Conservation (phyloP, 2,113 vertebrate species). For the Pterocles gutturalis region DNA sequence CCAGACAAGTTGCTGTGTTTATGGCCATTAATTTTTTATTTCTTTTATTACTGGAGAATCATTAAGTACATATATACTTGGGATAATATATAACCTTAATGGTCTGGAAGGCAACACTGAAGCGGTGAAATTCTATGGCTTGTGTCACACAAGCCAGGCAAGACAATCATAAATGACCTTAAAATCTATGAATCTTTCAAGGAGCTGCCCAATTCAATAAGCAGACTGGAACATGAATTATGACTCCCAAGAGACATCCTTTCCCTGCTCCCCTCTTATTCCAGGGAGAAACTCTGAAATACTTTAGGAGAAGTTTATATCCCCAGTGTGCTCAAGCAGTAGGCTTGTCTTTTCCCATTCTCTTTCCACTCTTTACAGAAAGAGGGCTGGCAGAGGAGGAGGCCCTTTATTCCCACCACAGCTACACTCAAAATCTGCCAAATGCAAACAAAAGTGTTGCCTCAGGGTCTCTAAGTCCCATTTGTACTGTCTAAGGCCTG, state of each 20-base stretch:
- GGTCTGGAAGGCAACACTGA: constrained; percentile 20
- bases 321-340: neutral
- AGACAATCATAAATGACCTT: constrained; percentile 61
- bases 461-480: neutral
- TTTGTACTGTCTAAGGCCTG: neutral
- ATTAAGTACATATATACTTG: constrained; percentile 35
- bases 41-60: constrained; percentile 26
- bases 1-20: neutral
- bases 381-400: neutral
- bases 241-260: neutral
- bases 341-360: neutral
- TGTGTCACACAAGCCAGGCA: constrained; percentile 47
- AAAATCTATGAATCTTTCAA: constrained; percentile 66
- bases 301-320: constrained; percentile 21
- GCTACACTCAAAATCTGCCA: neutral
- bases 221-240: constrained; percentile 41
- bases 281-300: constrained; percentile 2
- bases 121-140: constrained; percentile 45
- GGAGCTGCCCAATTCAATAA: constrained; percentile 51
- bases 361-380: neutral
- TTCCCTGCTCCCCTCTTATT: constrained; percentile 30
- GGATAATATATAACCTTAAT: constrained; percentile 48
- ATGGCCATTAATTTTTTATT: constrained; percentile 4
- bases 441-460: neutral
- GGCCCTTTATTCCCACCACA: neutral